Percentiles rank a stretch among this genome's conserved stretches.
Evolutionary conservation across 1,140 invertebrate genomes (phyloP).

Genomic region (Aphelenchoides besseyi): DNA sequence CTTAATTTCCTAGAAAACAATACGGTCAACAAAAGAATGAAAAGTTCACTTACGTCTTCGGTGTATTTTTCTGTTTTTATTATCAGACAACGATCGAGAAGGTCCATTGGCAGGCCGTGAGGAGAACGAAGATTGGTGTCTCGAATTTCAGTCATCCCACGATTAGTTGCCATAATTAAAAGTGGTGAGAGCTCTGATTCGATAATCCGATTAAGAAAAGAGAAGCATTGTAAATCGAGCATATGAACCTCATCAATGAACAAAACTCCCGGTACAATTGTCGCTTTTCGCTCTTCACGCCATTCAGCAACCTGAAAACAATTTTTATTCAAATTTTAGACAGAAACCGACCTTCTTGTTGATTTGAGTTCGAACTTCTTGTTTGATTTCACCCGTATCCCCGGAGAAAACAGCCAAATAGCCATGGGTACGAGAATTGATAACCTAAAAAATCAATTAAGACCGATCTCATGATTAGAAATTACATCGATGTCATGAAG

Average conservation of each 20-base stretch:
- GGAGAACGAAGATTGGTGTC: slow-evolving; percentile 89
- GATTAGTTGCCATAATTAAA: slow-evolving; percentile 97
- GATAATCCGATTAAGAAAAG: slow-evolving; percentile 89
- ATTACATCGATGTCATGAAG: slow-evolving; percentile 97
- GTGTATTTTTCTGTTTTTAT: slow-evolving; percentile 80
- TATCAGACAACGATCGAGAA: slow-evolving; percentile 91
- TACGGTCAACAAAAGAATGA: too few relatives aligned
- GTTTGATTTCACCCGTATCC: slow-evolving; percentile 97
- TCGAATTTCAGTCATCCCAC: slow-evolving; percentile 82
- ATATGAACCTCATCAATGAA: slow-evolving; percentile 81
- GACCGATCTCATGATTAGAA: too few relatives aligned
- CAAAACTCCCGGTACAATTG: slow-evolving; percentile 86
- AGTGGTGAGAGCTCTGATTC: slow-evolving; percentile 95
- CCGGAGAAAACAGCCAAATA: slow-evolving; percentile 95
- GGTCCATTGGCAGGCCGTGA: slow-evolving; percentile 91
- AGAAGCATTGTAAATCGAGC: slow-evolving; percentile 98
- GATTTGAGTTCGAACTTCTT: slow-evolving; percentile 95
- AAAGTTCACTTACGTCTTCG: slow-evolving; percentile 67
- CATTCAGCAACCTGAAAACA: slow-evolving; percentile 76
- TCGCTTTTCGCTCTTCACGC: slow-evolving; percentile 97
- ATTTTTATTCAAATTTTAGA: not conserved
- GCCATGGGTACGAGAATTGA: slow-evolving; percentile 67
- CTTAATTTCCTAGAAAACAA: slow-evolving; percentile 45
- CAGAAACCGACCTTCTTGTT: slow-evolving; percentile 75
- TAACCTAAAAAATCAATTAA: too few relatives aligned